Base-by-base conservation (phyloP, 2,113 vertebrate genomes). In the Sus scrofa region DNA sequence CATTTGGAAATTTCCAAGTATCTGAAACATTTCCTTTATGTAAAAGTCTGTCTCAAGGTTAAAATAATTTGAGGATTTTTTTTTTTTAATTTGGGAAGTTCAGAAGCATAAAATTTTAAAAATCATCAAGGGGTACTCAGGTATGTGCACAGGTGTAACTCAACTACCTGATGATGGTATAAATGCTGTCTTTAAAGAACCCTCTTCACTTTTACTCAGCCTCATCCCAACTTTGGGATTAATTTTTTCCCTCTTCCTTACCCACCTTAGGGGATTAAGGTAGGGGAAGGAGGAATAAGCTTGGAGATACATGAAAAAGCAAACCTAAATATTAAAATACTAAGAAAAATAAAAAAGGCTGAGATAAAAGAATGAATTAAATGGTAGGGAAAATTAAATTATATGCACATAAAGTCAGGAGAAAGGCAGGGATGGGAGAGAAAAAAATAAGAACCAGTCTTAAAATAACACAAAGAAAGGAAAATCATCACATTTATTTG, bases 1-100 rank as follows among this genome's bases (percentile, higher is more conserved):
- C n/a, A 44, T 44, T 86, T 85, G 70, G 44, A 95, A 92, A 50
- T 90, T 44, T 44, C 44, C 44, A 44, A 44, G 44, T 44, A 3
- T 65, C 44, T 88, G 79, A 91, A 39, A 67, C 71, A 2, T 54
- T 87, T 96, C 74, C 7, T 84, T 89, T 89, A 70, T 65, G 5
- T 86, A 82, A 82, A 91, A 92, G 10, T 16, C 11, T 92, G 10
- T 70, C 37, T 68, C 8, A 79, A 79, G 12, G 20, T 95, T 74
- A 75, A 85, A 79, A 86, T 6, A n/a, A 19, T 70, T 75, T 75
- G 62, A 93, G 2, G 26, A 16, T 60, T 44, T 68, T 22, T 62
- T 62, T 60, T 74, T 75, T 73, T 58, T 70, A 75, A 84, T 34
- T 93, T 83, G 20, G 4, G 60, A 95, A 74, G 26, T 62, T 86